phyloP scores from a whole-genome alignment of 2,113 vertebrate species.

The Cinclus mexicanus region DNA sequence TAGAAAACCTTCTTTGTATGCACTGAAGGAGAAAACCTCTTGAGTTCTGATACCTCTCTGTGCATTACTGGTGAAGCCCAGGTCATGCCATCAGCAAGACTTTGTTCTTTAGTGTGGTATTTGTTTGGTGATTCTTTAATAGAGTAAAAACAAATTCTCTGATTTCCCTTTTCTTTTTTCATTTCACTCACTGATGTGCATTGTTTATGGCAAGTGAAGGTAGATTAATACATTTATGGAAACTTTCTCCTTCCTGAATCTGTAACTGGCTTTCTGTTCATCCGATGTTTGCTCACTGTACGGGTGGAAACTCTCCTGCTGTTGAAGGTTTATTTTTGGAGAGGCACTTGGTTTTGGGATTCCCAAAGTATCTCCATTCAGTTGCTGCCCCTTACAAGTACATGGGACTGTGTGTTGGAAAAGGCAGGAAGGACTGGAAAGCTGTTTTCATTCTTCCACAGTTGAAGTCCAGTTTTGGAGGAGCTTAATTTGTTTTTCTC shows the following conservation, averaged over 20 bases:
- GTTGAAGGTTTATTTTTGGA: not conserved
- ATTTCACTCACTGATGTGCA: not conserved
- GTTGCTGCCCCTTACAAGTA: not conserved
- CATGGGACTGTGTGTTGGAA: not conserved
- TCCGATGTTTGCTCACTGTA: rapidly evolving
- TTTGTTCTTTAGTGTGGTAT: not conserved
- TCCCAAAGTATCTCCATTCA: not conserved
- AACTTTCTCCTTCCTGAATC: not conserved
- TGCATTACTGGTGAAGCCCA: not conserved
- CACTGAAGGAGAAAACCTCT: not conserved
- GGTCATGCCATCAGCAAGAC: not conserved
- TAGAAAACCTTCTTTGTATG: rapidly evolving
- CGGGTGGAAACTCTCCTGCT: rapidly evolving
- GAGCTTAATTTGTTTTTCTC: not conserved
- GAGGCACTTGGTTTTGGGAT: not conserved
- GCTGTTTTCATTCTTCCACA: not conserved
- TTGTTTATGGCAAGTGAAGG: not conserved
- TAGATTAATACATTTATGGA: not conserved
- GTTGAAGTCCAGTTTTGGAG: not conserved
- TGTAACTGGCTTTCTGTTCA: not conserved
- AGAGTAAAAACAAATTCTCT: not conserved
- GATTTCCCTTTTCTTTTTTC: not conserved
- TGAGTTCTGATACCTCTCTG: not conserved
- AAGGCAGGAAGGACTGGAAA: not conserved
- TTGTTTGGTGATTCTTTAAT: not conserved